Percentiles rank a stretch among this genome's conserved stretches.
These are phyloP conservation scores for Diabrotica virgifera DNA, from an alignment of 1,140 invertebrate genomes.

Conservation along the genomic window DNA sequence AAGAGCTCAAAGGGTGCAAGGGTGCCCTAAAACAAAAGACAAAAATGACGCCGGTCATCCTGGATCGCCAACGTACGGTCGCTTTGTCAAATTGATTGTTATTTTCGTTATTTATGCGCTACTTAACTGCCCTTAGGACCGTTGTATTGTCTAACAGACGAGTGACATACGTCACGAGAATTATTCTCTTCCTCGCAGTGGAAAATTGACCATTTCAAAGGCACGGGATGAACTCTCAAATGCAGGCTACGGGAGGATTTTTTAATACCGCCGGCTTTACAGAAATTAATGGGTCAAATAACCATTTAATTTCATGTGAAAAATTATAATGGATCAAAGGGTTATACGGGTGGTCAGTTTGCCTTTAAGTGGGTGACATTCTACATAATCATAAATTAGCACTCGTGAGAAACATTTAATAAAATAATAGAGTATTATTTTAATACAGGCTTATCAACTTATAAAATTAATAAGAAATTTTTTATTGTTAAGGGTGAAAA, in stretches of 20 bases:
- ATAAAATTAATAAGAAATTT: too few species aligned
- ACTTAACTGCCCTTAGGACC: constrained; percentile 13
- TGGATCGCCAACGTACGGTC: constrained; percentile 2
- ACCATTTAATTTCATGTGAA: background rate
- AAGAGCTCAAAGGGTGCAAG: constrained; percentile 37
- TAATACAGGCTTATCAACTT: too few species aligned
- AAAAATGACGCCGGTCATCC: constrained; percentile 36
- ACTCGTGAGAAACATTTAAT: too few species aligned
- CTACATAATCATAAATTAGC: too few species aligned
- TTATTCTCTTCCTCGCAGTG: constrained; percentile 1
- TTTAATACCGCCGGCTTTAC: background rate
- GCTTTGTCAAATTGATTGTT: constrained; percentile 36
- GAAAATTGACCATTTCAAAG: constrained; percentile 7
- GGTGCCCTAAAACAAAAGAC: constrained; percentile 41
- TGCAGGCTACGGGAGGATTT: background rate
- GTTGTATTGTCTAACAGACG: constrained; percentile 26
- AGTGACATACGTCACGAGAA: constrained; percentile 26
- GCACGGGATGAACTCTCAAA: background rate
- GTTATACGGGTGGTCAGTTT: background rate
- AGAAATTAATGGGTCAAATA: background rate
- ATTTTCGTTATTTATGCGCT: constrained; percentile 40
- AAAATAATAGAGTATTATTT: too few species aligned
- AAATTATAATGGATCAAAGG: background rate
- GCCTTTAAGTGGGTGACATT: too few species aligned
- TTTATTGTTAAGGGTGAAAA: too few species aligned